These are phyloP conservation scores for Ormyrus rosae DNA, from an alignment of 2,888 invertebrate genomes.

Conservation along the genomic window DNA sequence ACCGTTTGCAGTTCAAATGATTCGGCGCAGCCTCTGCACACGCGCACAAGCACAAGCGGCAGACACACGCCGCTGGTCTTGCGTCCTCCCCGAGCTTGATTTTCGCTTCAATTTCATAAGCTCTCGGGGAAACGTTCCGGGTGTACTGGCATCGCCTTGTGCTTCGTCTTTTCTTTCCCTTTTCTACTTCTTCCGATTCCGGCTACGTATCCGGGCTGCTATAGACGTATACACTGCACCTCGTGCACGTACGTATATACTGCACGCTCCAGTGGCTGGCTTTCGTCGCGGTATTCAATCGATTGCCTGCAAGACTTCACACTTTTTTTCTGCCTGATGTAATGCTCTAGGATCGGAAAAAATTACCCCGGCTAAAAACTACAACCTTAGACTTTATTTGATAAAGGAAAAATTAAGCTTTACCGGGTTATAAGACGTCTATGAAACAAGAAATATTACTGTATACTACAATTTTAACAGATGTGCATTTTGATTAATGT, in stretches of 20 bases:
- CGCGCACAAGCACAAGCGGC: background rate
- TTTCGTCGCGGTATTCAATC: background rate
- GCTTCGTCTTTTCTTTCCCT: background rate
- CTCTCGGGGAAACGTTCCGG: background rate
- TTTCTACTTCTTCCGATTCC: background rate
- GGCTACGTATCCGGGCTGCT: background rate
- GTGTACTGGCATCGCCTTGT: too few relatives aligned
- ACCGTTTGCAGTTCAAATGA: constrained; percentile 11
- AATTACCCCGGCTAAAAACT: background rate
- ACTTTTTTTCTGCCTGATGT: background rate
- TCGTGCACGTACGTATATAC: too few relatives aligned
- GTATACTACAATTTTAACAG: too few relatives aligned
- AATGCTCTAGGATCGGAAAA: background rate
- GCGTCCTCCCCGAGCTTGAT: background rate
- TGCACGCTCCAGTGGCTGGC: too few relatives aligned
- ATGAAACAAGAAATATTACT: too few relatives aligned
- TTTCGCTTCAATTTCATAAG: background rate
- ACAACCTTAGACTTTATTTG: too few relatives aligned
- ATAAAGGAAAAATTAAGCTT: too few relatives aligned
- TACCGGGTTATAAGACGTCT: too few relatives aligned
- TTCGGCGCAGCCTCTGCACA: background rate
- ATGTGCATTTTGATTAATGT: too few relatives aligned
- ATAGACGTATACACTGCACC: background rate
- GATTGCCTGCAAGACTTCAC: background rate
- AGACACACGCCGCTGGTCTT: too few relatives aligned